Conservation (phyloP, 2,888 invertebrate species). For the Argyresthia albistria region DNA sequence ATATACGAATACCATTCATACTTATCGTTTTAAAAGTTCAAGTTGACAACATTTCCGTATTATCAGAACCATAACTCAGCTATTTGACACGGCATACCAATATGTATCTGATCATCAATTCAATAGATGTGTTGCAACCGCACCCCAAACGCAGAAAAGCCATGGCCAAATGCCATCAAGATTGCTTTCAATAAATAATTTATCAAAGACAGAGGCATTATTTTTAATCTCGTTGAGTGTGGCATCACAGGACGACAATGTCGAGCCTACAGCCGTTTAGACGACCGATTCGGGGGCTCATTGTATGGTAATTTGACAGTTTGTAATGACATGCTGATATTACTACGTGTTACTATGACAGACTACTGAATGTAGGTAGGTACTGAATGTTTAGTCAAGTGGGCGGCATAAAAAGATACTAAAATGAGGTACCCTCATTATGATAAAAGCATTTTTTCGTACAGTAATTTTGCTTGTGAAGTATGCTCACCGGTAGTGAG, state of each 20-base stretch:
- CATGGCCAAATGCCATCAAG: slow-evolving; percentile 55
- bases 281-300: not conserved
- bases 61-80: slow-evolving; percentile 1
- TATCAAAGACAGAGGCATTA: slow-evolving; percentile 28
- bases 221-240: slow-evolving; percentile 30
- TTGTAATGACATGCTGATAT: slow-evolving; percentile 30
- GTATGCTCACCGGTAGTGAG: no score
- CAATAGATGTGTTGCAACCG: slow-evolving; percentile 36
- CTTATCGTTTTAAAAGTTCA: not conserved
- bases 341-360: not conserved
- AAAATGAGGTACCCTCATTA: no score
- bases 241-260: slow-evolving; percentile 18
- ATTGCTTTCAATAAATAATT: slow-evolving; percentile 43
- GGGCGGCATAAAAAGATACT: no score
- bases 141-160: slow-evolving; percentile 46
- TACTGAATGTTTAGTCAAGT: no score
- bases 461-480: no score
- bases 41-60: not conserved
- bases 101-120: slow-evolving; percentile 28
- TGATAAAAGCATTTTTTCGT: no score
- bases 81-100: slow-evolving; percentile 16
- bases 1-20: not conserved
- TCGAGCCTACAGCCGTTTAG: no score
- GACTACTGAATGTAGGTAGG: no score
- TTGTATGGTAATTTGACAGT: slow-evolving; percentile 55